Evolutionary conservation across 92 coral and sea anemone species (phyloP), one percentile per base, ranked within the genome.

Genomic region (Epizoanthus fatuus): DNA sequence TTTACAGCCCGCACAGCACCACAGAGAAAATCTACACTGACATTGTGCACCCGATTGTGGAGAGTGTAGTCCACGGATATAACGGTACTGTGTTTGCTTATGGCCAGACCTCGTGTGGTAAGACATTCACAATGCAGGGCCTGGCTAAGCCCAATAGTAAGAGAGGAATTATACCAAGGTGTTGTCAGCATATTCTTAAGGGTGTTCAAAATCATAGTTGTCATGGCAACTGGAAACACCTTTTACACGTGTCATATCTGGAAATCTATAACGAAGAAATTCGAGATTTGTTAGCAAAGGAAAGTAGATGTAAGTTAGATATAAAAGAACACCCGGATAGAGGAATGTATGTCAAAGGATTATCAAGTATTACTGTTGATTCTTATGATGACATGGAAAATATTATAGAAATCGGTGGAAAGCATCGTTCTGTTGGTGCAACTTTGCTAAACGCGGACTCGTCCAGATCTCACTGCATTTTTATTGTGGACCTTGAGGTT

Each of bases 61-160:
- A 87, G 69, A 95, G 98, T 51, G 94, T 95, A 40, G 78, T 95
- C 44, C 96, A 92, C 19, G 98, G 98, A 12, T 95, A 95, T 59
- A 95, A 95, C 84, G 98, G 98, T 0, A 95, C 98, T 0, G 98
- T 95, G 47, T 95, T 95, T 72, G 98, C 96, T 0, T 95, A 95
- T 82, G 98, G 98, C 15, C 98, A 95, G 75, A 95, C 98, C 16
- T 90, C 98, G 0, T 95, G 98, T 72, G 98, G 98, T 25, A 95
- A 95, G 69, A 95, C 98, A 7, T 95, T 95, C 78, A 95, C 98
- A 3, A 95, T 95, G 98, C 89, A 95, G 49, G 98, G 98, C 11
- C 71, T 85, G 19, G 65, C 85, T 19, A 79, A 75, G 59, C 93
- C 96, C 4, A 78, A 73, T 15, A 71, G 80, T 4, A 95, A 92